Conservation (phyloP, 2,113 vertebrate genomes). For the Scomber japonicus region DNA sequence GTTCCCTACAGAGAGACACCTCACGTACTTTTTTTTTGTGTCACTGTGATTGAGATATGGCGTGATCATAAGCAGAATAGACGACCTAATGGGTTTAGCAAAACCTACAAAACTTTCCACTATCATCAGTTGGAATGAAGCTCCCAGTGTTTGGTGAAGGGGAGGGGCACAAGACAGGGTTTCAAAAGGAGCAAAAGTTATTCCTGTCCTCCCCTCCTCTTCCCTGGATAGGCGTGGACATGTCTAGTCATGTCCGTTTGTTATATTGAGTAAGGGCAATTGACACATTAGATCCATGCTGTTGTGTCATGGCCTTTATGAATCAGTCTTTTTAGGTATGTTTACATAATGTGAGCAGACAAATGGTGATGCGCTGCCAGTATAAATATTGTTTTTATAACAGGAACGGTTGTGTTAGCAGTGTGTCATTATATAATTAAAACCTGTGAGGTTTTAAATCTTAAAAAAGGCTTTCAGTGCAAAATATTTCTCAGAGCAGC, state of each 20-base stretch:
- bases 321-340: background rate
- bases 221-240: slow-evolving; percentile 47
- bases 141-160: slow-evolving; percentile 26
- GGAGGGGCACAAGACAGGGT: slow-evolving; percentile 30
- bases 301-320: background rate
- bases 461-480: background rate
- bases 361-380: background rate
- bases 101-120: slow-evolving; percentile 63
- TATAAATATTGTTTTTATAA: background rate
- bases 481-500: no score
- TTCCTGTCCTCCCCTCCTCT: slow-evolving; percentile 55
- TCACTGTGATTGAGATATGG: background rate
- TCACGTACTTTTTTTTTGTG: slow-evolving; percentile 3
- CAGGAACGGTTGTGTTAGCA: no score
- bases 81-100: slow-evolving; percentile 3
- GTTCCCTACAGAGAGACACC: background rate
- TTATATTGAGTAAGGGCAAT: slow-evolving; percentile 24
- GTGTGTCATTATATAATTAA: background rate
- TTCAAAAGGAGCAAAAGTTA: slow-evolving; percentile 56
- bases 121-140: slow-evolving; percentile 35
- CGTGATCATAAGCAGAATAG: slow-evolving; percentile 11
- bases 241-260: slow-evolving; percentile 59
- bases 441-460: background rate
- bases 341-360: background rate
- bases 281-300: slow-evolving; percentile 24